Evolutionary conservation across 2,797 vertebrate species (phyloP).

Genomic region (Onychomys leucogaster): DNA sequence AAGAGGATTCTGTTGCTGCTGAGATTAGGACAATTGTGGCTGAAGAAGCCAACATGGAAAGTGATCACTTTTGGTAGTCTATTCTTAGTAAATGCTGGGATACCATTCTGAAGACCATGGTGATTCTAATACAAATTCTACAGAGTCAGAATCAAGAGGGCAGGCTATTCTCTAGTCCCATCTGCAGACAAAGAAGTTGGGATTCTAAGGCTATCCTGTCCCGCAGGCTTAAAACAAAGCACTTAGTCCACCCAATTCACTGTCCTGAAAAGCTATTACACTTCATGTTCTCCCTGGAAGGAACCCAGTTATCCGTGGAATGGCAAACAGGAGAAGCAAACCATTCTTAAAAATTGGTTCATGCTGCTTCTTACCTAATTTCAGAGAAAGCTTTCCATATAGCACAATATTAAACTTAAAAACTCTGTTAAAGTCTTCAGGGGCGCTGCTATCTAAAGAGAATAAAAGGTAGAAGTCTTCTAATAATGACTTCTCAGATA

Average conservation of each 20-base stretch:
- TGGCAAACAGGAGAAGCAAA: slow-evolving; percentile 59
- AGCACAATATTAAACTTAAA: slow-evolving; percentile 48
- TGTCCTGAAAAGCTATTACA: slow-evolving; percentile 4
- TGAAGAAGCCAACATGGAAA: neutral
- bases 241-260: slow-evolving; percentile 5
- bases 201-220: neutral
- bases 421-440: neutral
- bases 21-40: neutral
- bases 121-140: slow-evolving; percentile 34
- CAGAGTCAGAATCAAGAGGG: neutral
- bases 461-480: slow-evolving; percentile 15
- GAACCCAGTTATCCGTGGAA: slow-evolving; percentile 51
- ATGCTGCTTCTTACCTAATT: slow-evolving; percentile 41
- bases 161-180: neutral
- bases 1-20: slow-evolving; percentile 11
- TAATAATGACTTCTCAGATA: slow-evolving; percentile 28
- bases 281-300: neutral
- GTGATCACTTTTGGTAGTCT: neutral
- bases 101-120: neutral
- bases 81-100: slow-evolving; percentile 2
- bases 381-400: slow-evolving; percentile 4
- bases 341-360: neutral
- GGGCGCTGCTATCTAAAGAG: slow-evolving; percentile 24
- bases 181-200: slow-evolving; percentile 33
- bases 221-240: slow-evolving; percentile 61